Evolutionary conservation across 2,113 vertebrate genomes (phyloP).

Genomic region (Naja naja): DNA sequence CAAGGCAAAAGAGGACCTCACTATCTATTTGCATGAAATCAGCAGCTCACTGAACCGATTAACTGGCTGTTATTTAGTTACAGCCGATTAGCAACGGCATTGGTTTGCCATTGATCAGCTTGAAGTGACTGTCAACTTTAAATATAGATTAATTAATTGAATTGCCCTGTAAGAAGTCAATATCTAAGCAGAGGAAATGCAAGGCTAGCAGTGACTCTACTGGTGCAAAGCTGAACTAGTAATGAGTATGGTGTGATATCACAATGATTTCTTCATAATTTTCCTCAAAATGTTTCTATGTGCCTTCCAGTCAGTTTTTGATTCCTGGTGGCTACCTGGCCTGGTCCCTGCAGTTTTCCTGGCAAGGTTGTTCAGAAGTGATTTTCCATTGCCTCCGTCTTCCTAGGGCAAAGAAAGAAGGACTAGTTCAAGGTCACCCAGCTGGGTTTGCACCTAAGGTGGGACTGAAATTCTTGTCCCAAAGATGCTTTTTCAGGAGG

Average conservation of each 20-base stretch:
- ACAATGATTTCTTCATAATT: background rate
- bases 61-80: slow-evolving; percentile 32
- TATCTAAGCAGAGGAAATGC: background rate
- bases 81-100: background rate
- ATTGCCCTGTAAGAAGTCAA: background rate
- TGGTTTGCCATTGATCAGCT: slow-evolving; percentile 21
- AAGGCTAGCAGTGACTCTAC: background rate
- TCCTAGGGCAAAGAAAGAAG: background rate
- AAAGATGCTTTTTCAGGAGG: too few species aligned
- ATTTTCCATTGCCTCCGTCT: background rate
- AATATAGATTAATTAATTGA: slow-evolving; percentile 18
- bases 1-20: background rate
- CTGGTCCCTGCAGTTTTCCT: background rate
- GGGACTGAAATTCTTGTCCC: background rate
- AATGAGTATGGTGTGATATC: background rate
- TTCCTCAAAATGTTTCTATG: background rate
- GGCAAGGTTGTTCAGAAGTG: background rate
- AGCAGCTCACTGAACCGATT: background rate
- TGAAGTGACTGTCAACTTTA: slow-evolving; percentile 12
- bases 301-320: background rate
- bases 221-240: background rate
- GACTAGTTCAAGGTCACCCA: background rate
- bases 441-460: background rate
- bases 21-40: slow-evolving; percentile 11
- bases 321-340: background rate